phyloP scores from a whole-genome alignment of 2,888 invertebrate species.

The Pyralis farinalis region DNA sequence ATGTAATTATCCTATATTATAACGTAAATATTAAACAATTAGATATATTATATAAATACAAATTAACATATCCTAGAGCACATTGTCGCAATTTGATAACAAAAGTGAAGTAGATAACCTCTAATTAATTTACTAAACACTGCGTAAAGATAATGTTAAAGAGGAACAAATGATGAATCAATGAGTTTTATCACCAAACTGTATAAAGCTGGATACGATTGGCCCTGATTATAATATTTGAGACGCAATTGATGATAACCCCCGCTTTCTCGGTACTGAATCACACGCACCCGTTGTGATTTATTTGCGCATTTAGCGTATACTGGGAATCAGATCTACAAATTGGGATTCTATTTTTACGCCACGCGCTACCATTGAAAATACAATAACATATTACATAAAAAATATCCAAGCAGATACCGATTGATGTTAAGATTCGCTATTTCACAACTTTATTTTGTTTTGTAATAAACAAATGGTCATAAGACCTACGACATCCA shows the following conservation, averaged over 20 bases:
- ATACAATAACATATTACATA: too few relatives aligned
- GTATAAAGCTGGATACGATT: neutral
- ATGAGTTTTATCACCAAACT: neutral
- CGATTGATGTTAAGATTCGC: too few relatives aligned
- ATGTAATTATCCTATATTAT: too few relatives aligned
- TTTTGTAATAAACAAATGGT: too few relatives aligned
- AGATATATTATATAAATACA: neutral
- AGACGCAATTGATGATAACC: slow-evolving; percentile 59
- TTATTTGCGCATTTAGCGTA: slow-evolving; percentile 57
- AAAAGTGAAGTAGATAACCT: neutral
- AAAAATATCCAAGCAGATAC: too few relatives aligned
- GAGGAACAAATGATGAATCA: neutral
- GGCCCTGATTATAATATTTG: slow-evolving; percentile 25
- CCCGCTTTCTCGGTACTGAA: slow-evolving; percentile 35
- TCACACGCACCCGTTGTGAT: slow-evolving; percentile 51
- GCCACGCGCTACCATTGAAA: too few relatives aligned
- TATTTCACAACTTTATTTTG: too few relatives aligned
- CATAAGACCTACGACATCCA: too few relatives aligned
- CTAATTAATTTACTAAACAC: slow-evolving; percentile 4
- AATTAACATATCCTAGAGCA: neutral
- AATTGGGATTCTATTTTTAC: too few relatives aligned
- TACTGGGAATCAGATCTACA: slow-evolving; percentile 21
- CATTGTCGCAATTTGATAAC: neutral
- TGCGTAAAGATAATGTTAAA: slow-evolving; percentile 10
- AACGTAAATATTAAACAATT: too few relatives aligned